Conservation (phyloP, 2,888 invertebrate genomes). For the Acanthosoma haemorrhoidale region DNA sequence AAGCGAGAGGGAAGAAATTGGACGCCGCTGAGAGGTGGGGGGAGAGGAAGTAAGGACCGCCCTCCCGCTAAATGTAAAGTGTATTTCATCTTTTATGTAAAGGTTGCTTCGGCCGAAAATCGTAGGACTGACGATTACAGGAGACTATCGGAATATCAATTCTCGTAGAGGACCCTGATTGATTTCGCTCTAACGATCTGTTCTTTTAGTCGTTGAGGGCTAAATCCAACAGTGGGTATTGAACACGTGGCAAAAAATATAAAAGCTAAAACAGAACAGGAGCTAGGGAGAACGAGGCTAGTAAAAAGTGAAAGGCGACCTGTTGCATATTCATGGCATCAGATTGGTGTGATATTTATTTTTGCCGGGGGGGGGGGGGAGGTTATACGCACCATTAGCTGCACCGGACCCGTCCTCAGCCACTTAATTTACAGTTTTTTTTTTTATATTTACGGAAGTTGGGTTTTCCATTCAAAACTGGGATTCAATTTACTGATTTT, state of each 20-base stretch:
- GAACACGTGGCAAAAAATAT: background rate
- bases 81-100: constrained; percentile 9
- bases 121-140: background rate
- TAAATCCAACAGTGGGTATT: too few relatives aligned
- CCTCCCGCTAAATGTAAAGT: background rate
- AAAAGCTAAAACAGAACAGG: background rate
- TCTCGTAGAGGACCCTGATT: background rate
- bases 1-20: background rate
- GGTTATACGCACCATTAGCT: background rate
- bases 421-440: background rate
- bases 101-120: background rate
- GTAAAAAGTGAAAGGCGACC: background rate
- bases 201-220: background rate
- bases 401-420: background rate
- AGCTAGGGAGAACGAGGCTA: background rate
- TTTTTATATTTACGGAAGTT: background rate
- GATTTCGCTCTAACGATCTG: background rate
- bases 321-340: constrained; percentile 3
- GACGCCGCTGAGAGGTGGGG: background rate
- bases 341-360: background rate
- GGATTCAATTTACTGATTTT: too few relatives aligned
- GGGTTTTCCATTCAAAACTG: too few relatives aligned
- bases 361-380: background rate
- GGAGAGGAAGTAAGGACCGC: too few relatives aligned
- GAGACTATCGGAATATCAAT: background rate